Evolutionary conservation across 2,888 invertebrate genomes (phyloP).

Genomic region (Limnephilus auricula): DNA sequence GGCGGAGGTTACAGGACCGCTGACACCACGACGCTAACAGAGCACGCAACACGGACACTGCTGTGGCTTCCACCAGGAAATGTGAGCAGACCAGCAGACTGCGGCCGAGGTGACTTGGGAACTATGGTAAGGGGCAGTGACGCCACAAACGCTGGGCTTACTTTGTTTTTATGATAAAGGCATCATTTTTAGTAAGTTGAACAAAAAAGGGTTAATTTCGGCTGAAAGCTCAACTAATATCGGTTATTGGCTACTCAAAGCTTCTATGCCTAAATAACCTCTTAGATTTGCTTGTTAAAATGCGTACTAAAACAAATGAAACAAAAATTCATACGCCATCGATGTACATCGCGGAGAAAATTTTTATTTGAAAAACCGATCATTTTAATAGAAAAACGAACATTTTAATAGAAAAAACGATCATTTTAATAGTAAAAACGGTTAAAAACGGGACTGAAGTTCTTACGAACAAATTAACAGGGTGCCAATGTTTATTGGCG

Average conservation of each 20-base stretch:
- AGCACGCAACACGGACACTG: neutral
- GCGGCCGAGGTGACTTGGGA: neutral
- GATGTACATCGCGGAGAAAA: too few relatives aligned
- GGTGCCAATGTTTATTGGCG: too few relatives aligned
- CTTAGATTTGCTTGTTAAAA: neutral
- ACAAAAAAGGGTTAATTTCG: neutral
- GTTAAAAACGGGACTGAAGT: too few relatives aligned
- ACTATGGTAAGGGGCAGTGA: neutral
- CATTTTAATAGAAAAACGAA: too few relatives aligned
- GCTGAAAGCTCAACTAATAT: too few relatives aligned
- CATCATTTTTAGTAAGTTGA: neutral
- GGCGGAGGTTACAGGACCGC: neutral
- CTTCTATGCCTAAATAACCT: too few relatives aligned
- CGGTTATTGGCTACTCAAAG: too few relatives aligned
- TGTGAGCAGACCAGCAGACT: conserved; percentile 3
- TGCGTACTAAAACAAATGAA: neutral
- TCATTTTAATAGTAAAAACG: too few relatives aligned
- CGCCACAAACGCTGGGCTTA: neutral
- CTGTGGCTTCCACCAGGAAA: conserved; percentile 32
- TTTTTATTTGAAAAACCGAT: too few relatives aligned
- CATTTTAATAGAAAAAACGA: too few relatives aligned
- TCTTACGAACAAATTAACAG: too few relatives aligned
- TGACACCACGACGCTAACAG: neutral
- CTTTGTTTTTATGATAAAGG: neutral
- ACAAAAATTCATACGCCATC: neutral